Base-by-base conservation (phyloP, 2,797 vertebrate genomes). In the Sebastes paucispinis region DNA sequence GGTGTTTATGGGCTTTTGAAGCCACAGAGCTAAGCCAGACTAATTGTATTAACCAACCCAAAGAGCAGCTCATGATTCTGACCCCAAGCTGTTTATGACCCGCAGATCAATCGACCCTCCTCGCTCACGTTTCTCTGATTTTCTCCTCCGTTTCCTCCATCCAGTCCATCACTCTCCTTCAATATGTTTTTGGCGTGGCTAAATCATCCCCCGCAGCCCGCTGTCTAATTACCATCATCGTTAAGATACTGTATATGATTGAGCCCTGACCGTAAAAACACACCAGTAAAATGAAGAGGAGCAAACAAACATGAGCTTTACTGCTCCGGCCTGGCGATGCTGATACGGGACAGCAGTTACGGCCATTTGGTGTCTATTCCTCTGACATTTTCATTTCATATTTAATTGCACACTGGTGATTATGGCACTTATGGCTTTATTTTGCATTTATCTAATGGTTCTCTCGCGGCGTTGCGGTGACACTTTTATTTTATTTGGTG, bases 351-450 rank as follows among this genome's bases (percentile, higher is more conserved):
- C 83, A 66, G 81, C 79, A 77, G 70, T 91, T 87, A 91, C 6
- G 73, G 77, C 80, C 79, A 22, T 80, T 87, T 58, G 82, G 75
- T 71, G 68, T 86, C 87, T 70, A 76, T 84, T 86, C 86, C 87
- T 82, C 84, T 92, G 93, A 92, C 92, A 86, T 91, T 93, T 92
- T 93, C 78, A 93, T 92, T 92, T 90, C 89, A 90, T 89, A 88
- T 93, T 91, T 92, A 94, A 94, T 88, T 87, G 88, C 81, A 25
- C 86, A 22, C 39, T 57, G 84, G 86, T 83, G 84, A 94, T 93
- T 92, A 88, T 84, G 92, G 89, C 86, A 92, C 91, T 94, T 91
- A 93, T 80, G 89, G 85, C 83, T 93, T 93, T 91, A 92, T 92
- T 93, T 81, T 85, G 88, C 82, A 39, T 92, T 92, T 93, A 92